These are phyloP conservation scores for Erpornis zantholeuca DNA, from an alignment of 2,113 vertebrate species.

Conservation along the genomic window DNA sequence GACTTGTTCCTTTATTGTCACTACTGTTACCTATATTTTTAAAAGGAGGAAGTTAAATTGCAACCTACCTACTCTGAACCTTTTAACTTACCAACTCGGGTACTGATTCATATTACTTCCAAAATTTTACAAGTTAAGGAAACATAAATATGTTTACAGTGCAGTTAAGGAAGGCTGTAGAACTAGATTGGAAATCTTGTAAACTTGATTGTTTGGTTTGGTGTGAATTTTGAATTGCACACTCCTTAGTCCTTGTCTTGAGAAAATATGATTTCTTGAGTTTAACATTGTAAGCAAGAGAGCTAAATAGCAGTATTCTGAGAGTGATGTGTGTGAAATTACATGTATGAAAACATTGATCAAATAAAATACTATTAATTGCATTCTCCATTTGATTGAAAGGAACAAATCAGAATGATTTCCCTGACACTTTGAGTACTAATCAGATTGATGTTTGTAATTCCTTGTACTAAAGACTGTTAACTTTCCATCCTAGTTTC, in stretches of 20 bases:
- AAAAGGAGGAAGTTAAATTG: neutral
- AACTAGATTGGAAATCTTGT: neutral
- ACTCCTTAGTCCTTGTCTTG: neutral
- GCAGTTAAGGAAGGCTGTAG: neutral
- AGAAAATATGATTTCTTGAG: neutral
- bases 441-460: neutral
- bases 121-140: neutral
- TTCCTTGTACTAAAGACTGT: neutral
- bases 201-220: neutral
- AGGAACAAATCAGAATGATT: neutral
- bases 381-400: neutral
- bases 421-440: neutral
- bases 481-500: constrained; percentile 76
- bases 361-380: neutral
- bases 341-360: neutral
- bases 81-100: neutral
- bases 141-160: neutral
- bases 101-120: neutral
- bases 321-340: neutral
- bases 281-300: neutral
- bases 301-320: neutral
- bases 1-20: neutral
- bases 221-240: neutral
- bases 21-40: neutral
- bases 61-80: neutral